Base-by-base conservation (phyloP, 2,888 invertebrate genomes). In the Hypercompe scribonia region DNA sequence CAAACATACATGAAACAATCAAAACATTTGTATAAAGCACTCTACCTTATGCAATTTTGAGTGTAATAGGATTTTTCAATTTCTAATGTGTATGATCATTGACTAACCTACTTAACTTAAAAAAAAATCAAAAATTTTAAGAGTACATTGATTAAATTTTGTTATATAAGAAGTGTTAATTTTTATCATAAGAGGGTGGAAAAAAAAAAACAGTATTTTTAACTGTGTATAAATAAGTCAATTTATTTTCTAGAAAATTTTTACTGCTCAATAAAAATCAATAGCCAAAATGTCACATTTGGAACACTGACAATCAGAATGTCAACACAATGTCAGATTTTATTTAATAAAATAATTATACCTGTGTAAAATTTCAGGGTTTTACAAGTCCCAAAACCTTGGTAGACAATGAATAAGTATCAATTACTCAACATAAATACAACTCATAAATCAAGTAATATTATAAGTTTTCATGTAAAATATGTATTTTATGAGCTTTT, bases 1-100 rank as follows among this genome's bases (percentile, higher is more conserved):
- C 88, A 92, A 91, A 92, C 91, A 91, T 81, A 87, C 87, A 87
- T 89, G 86, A 88, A 92, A 92, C 92, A 92, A 92, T 92, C 90
- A 91, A 91, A 92, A 90, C 86, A 91, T 89, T 86, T 84, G 84
- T 84, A 87, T 84, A 84, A 86, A 83, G 83, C 81, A 80, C 84
- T 83, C 78, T 81, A 77, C 84, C 87, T 87, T 88, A 86, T 87
- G 85, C 80, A 87, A 85, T 79, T 78, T 84, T 80, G 79, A 77
- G 81, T 82, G 71, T 80, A 77, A 81, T 81, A 81, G 71, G 31
- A 73, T 63, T 76, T 36, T 50, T 28, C 50, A 54, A 68, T 42
- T 72, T 72, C 68, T 46, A 39, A 54, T 13, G 33, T 33, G 18
- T 24, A 46, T 24, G 33, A 50, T 31, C 24, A 24, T 24, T n/a